Base-by-base conservation (phyloP, 2,888 invertebrate genomes). In the Drosophila cracens region DNA sequence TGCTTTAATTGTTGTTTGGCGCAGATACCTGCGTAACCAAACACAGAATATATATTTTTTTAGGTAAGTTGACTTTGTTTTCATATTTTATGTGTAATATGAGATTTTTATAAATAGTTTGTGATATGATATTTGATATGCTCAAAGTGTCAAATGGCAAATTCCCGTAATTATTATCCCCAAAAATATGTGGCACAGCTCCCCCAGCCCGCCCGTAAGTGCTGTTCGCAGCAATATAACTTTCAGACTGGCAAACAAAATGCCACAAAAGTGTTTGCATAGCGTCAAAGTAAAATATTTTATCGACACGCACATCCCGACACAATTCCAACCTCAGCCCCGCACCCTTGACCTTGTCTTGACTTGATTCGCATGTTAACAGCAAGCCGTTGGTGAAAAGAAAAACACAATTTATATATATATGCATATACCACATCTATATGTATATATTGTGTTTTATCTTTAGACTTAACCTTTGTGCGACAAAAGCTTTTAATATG, bases 401-500 rank as follows among this genome's bases (percentile, higher is more conserved):
- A 27, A 56, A 70, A 79, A 67, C 43, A 66, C 57, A 58, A 54
- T 31, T 27, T 36, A 18, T 53, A 38, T 51, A 31, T 70, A 53
- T 66, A 43, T 59, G 34, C 33, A 56, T 46, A 46, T 31, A 49
- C 6, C 10, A 29, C 29, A 29, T 51, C 43, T 51, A 43, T 59
- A 46, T 71, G 38, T 58, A n/a, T 58, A 53, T 74, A 76, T 84
- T 84, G 76, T 79, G 83, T 73, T 88, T 88, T 87, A 87, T 87
- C 87, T 88, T 88, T 83, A 78, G 90, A 87, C 77, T 87, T 90
- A 87, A 88, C 83, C 83, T 90, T 90, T 87, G 87, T 90, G 90
- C 87, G 90, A 90, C 89, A 87, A 87, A 86, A 90, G 90, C 87
- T 88, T 90, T 87, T 90, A 90, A 88, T 87, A 87, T 87, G 87